Percentiles rank a stretch among this genome's conserved stretches.
Conservation (phyloP, 2,797 vertebrate genomes). For the Sebastolobus altivelis region DNA sequence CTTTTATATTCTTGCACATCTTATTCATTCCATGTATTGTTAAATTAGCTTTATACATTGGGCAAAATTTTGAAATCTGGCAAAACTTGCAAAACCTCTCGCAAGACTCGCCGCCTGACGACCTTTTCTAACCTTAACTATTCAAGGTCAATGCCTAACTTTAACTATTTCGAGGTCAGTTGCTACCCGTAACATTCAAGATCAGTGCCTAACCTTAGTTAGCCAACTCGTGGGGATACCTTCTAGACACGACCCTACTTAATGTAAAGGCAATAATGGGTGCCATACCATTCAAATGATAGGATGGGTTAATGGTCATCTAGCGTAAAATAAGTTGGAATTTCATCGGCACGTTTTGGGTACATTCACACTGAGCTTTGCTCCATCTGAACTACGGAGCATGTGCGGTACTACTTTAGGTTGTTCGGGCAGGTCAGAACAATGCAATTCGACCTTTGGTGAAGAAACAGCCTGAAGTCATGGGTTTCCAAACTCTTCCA, state of each 20-base stretch:
- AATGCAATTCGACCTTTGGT: background rate
- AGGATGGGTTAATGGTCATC: background rate
- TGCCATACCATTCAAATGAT: background rate
- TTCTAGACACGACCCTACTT: no score
- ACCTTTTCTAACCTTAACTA: no score
- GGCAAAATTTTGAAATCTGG: no score
- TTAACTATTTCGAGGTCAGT: no score
- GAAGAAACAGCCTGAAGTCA: constrained; percentile 9
- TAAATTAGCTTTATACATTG: background rate
- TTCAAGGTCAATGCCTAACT: no score
- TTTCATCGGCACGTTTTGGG: background rate
- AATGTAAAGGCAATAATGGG: background rate
- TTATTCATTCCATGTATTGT: constrained; percentile 2
- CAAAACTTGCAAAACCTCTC: no score
- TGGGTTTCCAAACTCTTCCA: background rate
- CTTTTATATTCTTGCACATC: background rate
- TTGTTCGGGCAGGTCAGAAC: constrained; percentile 18
- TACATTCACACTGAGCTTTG: background rate
- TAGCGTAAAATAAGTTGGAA: background rate
- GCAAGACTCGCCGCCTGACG: no score
- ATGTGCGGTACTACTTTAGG: background rate
- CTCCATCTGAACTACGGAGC: constrained; percentile 1
- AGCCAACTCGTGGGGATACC: no score
- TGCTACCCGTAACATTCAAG: no score
- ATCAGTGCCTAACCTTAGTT: no score